A percentile compares a stretch with the other conserved stretches of the same genome.
These are phyloP conservation scores for Alectura lathami DNA, from an alignment of 2,113 vertebrate species.

Conservation along the genomic window DNA sequence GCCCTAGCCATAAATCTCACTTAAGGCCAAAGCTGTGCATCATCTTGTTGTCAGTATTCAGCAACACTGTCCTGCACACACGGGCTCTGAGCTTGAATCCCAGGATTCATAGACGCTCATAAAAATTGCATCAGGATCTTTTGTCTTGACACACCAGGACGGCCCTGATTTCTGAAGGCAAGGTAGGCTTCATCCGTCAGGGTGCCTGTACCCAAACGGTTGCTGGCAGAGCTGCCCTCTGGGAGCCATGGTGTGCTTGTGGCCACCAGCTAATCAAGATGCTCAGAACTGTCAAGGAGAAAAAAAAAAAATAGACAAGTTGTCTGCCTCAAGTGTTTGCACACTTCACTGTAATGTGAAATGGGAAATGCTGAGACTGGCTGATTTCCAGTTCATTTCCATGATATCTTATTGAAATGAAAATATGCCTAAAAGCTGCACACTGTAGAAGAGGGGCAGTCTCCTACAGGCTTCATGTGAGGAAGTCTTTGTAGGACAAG, in stretches of 20 bases:
- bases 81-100: background rate
- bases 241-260: rapidly evolving
- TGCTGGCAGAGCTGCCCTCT: background rate
- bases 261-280: background rate
- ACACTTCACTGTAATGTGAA: background rate
- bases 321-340: background rate
- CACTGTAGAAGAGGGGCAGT: background rate
- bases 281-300: background rate
- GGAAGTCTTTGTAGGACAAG: background rate
- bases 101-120: background rate
- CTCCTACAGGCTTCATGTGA: background rate
- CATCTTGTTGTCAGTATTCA: background rate
- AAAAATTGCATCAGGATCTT: background rate
- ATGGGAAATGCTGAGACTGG: background rate
- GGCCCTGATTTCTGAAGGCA: background rate
- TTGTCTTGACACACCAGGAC: background rate
- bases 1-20: constrained; percentile 30
- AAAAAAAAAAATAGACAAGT: background rate
- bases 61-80: rapidly evolving
- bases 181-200: background rate
- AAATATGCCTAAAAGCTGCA: background rate
- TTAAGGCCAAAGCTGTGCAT: background rate
- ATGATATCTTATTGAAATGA: background rate
- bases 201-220: background rate
- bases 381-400: constrained; percentile 2